These are phyloP conservation scores for Porites divaricata DNA, from an alignment of 92 coral and sea anemone genomes.

Conservation along the genomic window DNA sequence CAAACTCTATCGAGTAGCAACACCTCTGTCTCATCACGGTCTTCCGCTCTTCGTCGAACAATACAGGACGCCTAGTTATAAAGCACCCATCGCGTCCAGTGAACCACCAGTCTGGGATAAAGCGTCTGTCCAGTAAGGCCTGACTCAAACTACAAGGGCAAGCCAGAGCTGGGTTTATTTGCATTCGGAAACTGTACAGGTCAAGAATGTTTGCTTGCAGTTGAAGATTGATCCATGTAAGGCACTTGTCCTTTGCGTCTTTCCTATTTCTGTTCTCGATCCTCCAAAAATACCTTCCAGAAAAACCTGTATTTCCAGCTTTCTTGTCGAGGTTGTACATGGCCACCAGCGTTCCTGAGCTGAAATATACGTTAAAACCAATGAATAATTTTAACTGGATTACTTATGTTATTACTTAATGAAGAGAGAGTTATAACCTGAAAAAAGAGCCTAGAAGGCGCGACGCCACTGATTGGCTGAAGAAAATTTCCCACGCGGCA, in stretches of 20 bases:
- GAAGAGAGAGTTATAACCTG: background rate
- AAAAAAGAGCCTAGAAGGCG: too few species aligned
- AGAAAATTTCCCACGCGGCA: too few species aligned
- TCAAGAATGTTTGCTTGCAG: background rate
- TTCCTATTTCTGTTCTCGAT: slow-evolving; percentile 13
- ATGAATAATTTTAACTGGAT: background rate
- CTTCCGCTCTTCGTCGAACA: background rate
- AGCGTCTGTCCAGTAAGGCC: slow-evolving; percentile 48
- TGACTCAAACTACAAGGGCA: slow-evolving; percentile 57
- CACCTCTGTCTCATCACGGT: slow-evolving; percentile 31
- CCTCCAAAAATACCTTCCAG: slow-evolving; percentile 34
- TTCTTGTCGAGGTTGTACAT: slow-evolving; percentile 22
- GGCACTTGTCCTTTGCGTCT: slow-evolving; percentile 41
- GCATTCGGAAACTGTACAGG: background rate
- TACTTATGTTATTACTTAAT: background rate
- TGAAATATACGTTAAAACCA: background rate
- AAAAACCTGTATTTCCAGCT: slow-evolving; percentile 2
- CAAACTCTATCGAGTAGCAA: slow-evolving; percentile 51
- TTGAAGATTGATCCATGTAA: slow-evolving; percentile 26
- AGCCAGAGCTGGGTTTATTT: background rate
- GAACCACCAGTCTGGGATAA: background rate
- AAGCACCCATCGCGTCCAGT: slow-evolving; percentile 1
- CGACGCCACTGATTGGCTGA: too few species aligned
- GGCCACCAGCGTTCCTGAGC: slow-evolving; percentile 34
- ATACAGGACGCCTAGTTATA: background rate